Evolutionary conservation across 2,888 invertebrate species (phyloP).

Genomic region (Pediacus dermestoides): DNA sequence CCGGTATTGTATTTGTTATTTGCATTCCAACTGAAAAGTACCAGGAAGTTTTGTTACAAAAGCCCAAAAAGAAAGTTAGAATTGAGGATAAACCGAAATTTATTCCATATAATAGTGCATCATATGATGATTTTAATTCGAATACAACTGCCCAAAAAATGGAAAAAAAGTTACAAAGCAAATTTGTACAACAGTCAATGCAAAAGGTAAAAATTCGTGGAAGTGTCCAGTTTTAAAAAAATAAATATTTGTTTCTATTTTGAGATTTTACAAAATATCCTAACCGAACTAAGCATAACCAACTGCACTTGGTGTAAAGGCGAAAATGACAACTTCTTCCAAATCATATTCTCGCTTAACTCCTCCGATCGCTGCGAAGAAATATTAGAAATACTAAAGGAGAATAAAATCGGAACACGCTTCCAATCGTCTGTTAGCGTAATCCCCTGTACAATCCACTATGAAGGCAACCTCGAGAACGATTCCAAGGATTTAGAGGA

Average conservation of each 20-base stretch:
- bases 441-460: constrained; percentile 61
- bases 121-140: constrained; percentile 5
- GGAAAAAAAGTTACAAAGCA: constrained; percentile 4
- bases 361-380: constrained; percentile 59
- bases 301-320: constrained; percentile 58
- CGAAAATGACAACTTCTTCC: constrained; percentile 52
- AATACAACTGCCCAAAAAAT: constrained; percentile 1
- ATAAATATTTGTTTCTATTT: constrained; percentile 17
- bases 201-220: constrained; percentile 9
- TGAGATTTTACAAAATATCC: constrained; percentile 54
- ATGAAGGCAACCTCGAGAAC: constrained; percentile 35
- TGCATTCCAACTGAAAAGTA: constrained; percentile 55
- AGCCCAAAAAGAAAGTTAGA: constrained; percentile 29
- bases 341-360: constrained; percentile 60
- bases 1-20: constrained; percentile 58
- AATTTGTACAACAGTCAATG: too few species aligned
- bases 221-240: constrained; percentile 1
- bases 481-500: constrained; percentile 19
- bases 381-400: constrained; percentile 56
- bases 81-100: constrained; percentile 18
- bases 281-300: constrained; percentile 54
- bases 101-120: constrained; percentile 7
- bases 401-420: constrained; percentile 60
- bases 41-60: constrained; percentile 42
- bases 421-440: constrained; percentile 59